Evolutionary conservation across 2,888 invertebrate species (phyloP).

Genomic region (Gymnosoma rotundatum): DNA sequence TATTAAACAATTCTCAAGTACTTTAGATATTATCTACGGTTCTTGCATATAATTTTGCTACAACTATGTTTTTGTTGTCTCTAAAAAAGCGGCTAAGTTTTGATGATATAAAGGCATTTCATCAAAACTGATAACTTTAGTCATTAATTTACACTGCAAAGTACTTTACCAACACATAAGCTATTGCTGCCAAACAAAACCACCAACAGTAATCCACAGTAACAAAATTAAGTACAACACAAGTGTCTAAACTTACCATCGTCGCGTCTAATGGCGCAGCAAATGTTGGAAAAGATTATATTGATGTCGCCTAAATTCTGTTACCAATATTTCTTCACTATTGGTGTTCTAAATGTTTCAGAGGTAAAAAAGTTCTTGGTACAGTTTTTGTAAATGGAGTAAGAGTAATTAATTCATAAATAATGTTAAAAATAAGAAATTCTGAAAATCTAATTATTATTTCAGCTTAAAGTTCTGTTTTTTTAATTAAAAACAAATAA

Average conservation of each 20-base stretch:
- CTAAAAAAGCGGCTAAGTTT: neutral
- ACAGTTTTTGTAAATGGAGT: neutral
- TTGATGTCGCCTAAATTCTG: constrained; percentile 54
- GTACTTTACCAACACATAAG: constrained; percentile 16
- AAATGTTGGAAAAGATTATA: constrained; percentile 69
- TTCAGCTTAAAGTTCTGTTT: too few relatives aligned
- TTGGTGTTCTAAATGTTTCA: neutral
- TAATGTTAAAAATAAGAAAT: constrained; percentile 32
- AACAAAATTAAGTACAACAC: neutral
- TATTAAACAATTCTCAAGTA: constrained; percentile 42
- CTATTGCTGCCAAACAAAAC: neutral
- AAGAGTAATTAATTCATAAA: constrained; percentile 33
- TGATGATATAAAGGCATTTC: constrained; percentile 4
- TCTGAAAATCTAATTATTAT: too few relatives aligned
- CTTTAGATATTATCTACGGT: constrained; percentile 39
- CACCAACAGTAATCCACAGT: constrained; percentile 5
- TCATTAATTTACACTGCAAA: constrained; percentile 29
- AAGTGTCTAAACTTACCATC: constrained; percentile 45
- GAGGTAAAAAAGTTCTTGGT: neutral
- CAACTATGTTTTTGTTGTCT: neutral
- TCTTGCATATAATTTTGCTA: neutral
- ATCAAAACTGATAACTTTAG: constrained; percentile 57
- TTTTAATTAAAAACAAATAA: too few relatives aligned
- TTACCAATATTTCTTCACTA: constrained; percentile 26
- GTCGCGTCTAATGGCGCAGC: constrained; percentile 67